These are phyloP conservation scores for Dallia pectoralis DNA, from an alignment of 2,797 vertebrate genomes.

Conservation along the genomic window DNA sequence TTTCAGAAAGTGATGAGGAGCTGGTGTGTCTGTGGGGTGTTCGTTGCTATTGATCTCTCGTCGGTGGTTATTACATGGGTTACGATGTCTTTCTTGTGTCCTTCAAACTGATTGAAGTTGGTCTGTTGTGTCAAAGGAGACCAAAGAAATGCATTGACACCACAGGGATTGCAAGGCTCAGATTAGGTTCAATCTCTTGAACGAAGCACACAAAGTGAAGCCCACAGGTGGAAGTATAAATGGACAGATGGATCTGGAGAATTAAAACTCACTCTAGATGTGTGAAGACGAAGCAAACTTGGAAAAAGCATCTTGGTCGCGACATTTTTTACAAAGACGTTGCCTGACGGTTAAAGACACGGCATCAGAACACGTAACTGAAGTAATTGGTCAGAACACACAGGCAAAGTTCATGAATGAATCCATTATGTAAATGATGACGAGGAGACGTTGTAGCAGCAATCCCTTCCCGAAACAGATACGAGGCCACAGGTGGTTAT, in stretches of 20 bases:
- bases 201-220: conserved; percentile 14
- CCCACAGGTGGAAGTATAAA: conserved; percentile 6
- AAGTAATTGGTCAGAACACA: not conserved
- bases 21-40: no score
- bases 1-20: no score
- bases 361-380: conserved; percentile 8
- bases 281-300: conserved; percentile 11
- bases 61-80: no score
- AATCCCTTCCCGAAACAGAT: conserved; percentile 8
- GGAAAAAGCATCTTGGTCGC: conserved; percentile 39
- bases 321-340: conserved; percentile 5
- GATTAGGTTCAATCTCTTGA: conserved; percentile 38
- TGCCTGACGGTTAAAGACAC: no score
- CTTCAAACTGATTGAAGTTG: not conserved
- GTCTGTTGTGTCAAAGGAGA: not conserved
- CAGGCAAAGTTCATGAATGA: no score
- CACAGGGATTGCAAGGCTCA: conserved; percentile 25
- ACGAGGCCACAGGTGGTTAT: not conserved
- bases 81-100: not conserved
- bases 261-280: not conserved
- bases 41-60: no score
- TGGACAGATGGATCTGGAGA: conserved; percentile 34
- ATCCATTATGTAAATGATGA: not conserved
- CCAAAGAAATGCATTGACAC: not conserved
- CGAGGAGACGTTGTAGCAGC: not conserved